Conservation (phyloP, 2,113 vertebrate genomes). For the Poicephalus gulielmi region DNA sequence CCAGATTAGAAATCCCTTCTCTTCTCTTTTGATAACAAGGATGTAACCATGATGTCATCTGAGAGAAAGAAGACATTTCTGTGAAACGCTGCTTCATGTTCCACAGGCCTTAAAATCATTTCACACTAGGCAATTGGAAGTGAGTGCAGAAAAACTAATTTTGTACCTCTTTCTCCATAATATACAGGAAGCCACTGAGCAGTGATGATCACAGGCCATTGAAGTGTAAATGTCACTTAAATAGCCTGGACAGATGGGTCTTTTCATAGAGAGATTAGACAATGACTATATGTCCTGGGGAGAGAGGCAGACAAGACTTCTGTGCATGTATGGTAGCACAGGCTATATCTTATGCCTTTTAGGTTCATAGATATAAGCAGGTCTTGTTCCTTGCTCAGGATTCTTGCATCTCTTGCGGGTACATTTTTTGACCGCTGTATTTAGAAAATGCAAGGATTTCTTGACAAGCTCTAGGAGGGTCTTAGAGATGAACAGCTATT, state of each 20-base stretch:
- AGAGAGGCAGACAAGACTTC: background rate
- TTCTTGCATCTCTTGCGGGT: background rate
- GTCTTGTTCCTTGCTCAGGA: background rate
- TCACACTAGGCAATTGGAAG: background rate
- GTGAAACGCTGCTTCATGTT: background rate
- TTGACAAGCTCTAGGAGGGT: background rate
- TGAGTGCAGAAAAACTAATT: background rate
- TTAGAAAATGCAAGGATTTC: background rate
- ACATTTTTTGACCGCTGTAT: background rate
- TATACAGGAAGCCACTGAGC: background rate
- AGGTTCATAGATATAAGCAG: background rate
- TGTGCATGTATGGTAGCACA: background rate
- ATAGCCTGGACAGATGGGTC: conserved; percentile 2
- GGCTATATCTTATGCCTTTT: background rate
- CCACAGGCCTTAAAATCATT: background rate
- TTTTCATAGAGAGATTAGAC: background rate
- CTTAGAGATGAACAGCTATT: background rate
- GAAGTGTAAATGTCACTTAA: conserved; percentile 23
- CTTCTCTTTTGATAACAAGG: background rate
- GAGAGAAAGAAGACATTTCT: background rate
- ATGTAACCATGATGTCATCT: background rate
- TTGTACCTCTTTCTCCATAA: background rate
- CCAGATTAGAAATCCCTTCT: background rate
- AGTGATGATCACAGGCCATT: conserved; percentile 1
- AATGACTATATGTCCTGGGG: background rate